A percentile compares a stretch with the other conserved stretches of the same genome.
phyloP scores from a whole-genome alignment of 1,140 invertebrate genomes.

The Nasonia giraulti region DNA sequence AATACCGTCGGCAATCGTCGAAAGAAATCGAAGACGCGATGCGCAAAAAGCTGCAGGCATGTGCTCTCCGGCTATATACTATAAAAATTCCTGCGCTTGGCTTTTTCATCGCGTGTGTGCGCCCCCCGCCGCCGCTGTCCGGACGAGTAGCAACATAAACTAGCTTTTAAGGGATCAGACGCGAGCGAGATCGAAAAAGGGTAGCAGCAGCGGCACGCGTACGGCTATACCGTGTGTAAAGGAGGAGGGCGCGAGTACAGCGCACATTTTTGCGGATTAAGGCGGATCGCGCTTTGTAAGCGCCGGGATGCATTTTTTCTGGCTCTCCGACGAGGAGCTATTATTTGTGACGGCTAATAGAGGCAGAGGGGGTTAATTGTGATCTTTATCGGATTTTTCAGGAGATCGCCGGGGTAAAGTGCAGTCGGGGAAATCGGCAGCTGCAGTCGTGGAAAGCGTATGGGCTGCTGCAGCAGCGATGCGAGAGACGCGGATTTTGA shows the following conservation, averaged over 20 bases:
- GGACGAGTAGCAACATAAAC: slow-evolving; percentile 16
- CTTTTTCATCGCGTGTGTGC: neutral
- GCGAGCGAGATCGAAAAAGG: slow-evolving; percentile 28
- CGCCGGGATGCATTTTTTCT: neutral
- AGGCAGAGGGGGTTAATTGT: slow-evolving; percentile 32
- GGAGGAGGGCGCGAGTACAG: neutral
- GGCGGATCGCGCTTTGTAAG: neutral
- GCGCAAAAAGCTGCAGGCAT: neutral
- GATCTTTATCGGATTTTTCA: slow-evolving; percentile 10
- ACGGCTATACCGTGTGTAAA: slow-evolving; percentile 36
- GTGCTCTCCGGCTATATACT: neutral
- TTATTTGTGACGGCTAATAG: slow-evolving; percentile 36
- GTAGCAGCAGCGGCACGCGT: neutral
- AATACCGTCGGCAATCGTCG: neutral
- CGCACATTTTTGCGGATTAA: slow-evolving; percentile 50
- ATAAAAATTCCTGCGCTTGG: neutral
- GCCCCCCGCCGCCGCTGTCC: neutral
- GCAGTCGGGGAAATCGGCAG: neutral
- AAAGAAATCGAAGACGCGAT: neutral
- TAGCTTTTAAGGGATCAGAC: slow-evolving; percentile 53
- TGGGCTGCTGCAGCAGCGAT: neutral
- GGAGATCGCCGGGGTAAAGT: neutral
- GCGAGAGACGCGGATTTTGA: neutral
- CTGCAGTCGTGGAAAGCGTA: neutral
- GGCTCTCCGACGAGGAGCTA: neutral